Evolutionary conservation across 2,888 invertebrate species (phyloP).

Genomic region (Ephialtes manifestator): DNA sequence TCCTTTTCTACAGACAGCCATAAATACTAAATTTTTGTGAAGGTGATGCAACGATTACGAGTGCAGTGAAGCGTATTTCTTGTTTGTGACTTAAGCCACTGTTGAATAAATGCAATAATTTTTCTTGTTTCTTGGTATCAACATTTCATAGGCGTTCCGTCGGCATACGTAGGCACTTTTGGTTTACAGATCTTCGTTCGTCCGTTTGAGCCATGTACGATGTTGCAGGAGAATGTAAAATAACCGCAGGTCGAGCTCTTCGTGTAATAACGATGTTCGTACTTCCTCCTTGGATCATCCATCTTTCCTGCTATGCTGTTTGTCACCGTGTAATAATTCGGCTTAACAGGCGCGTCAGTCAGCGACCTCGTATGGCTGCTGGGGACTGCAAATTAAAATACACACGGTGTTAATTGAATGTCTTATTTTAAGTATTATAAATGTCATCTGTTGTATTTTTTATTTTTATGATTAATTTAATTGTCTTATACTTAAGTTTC

Average conservation of each 20-base stretch:
- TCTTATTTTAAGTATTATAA: neutral
- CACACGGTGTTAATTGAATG: neutral
- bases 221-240: constrained; percentile 94
- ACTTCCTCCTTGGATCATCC: constrained; percentile 87
- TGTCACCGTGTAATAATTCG: constrained; percentile 91
- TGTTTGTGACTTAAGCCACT: constrained; percentile 42
- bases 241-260: constrained; percentile 96
- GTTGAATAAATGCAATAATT: constrained; percentile 32
- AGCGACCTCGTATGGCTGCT: constrained; percentile 58
- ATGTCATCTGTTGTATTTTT: neutral
- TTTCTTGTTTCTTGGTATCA: constrained; percentile 69
- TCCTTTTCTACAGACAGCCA: constrained; percentile 39
- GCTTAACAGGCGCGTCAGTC: constrained; percentile 70
- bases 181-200: constrained; percentile 94
- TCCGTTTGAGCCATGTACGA: constrained; percentile 92
- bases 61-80: constrained; percentile 48
- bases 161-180: constrained; percentile 92
- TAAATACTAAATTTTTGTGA: constrained; percentile 53
- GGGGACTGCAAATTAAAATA: constrained; percentile 48
- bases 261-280: constrained; percentile 92
- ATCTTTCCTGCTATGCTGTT: constrained; percentile 93
- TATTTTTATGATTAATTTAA: too few species aligned
- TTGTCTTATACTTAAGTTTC: too few species aligned
- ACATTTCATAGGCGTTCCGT: constrained; percentile 90
- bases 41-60: constrained; percentile 53